Evolutionary conservation across 1,140 invertebrate genomes (phyloP).

Genomic region (Rhopalosiphum padi): DNA sequence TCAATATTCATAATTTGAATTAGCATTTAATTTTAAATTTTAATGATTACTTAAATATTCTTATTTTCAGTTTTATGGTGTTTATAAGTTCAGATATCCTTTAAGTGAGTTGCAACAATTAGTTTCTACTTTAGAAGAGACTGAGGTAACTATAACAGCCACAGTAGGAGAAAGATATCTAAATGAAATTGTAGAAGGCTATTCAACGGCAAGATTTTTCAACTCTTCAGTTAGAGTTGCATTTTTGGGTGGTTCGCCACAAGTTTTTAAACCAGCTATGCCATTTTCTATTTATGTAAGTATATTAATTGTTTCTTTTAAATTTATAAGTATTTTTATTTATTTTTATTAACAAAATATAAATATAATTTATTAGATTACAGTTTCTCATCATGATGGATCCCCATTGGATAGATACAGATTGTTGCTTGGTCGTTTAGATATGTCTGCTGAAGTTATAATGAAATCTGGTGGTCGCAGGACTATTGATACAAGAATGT

Average conservation of each 20-base stretch:
- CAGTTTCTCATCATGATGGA: constrained; percentile 80
- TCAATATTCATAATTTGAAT: not conserved
- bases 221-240: constrained; percentile 82
- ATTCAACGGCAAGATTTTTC: constrained; percentile 84
- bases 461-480: constrained; percentile 66
- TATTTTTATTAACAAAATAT: not conserved
- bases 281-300: constrained; percentile 81
- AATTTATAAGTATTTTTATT: not conserved
- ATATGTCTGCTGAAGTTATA: constrained; percentile 69
- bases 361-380: constrained; percentile 66
- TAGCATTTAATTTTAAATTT: not conserved
- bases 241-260: constrained; percentile 87
- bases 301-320: constrained; percentile 59
- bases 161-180: constrained; percentile 89
- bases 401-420: constrained; percentile 71
- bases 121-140: constrained; percentile 74
- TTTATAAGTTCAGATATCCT: constrained; percentile 83
- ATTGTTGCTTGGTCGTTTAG: constrained; percentile 69
- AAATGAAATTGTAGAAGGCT: constrained; percentile 85
- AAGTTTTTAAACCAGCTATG: constrained; percentile 94
- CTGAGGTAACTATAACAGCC: constrained; percentile 86
- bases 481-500: constrained; percentile 66
- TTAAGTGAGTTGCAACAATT: constrained; percentile 78
- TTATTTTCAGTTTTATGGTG: constrained; percentile 80
- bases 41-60: not conserved